These are phyloP conservation scores for Microplitis demolitor DNA, from an alignment of 1,140 invertebrate genomes.

Conservation along the genomic window DNA sequence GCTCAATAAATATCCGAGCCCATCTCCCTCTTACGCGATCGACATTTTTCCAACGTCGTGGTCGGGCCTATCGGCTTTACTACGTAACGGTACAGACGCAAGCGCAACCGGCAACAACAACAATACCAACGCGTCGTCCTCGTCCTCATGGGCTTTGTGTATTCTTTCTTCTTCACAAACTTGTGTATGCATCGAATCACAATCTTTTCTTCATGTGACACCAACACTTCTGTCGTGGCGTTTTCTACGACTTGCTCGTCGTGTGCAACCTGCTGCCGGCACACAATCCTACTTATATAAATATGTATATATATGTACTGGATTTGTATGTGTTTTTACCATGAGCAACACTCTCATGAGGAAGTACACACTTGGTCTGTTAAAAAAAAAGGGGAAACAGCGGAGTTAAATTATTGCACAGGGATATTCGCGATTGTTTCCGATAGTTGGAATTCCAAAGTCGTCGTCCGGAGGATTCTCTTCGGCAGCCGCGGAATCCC, in stretches of 20 bases:
- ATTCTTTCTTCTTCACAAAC: background rate
- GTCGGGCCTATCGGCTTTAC: background rate
- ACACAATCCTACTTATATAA: too few relatives aligned
- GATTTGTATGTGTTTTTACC: background rate
- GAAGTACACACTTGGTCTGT: background rate
- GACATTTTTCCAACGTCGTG: slow-evolving; percentile 4
- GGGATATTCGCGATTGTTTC: slow-evolving; percentile 51
- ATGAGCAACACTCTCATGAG: background rate
- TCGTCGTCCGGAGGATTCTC: slow-evolving; percentile 8
- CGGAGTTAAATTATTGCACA: slow-evolving; percentile 46
- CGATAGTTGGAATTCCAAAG: slow-evolving; percentile 51
- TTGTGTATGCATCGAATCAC: background rate
- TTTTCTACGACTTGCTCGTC: background rate
- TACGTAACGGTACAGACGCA: background rate
- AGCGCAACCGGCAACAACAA: background rate
- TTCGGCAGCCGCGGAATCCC: slow-evolving; percentile 41
- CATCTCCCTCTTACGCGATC: slow-evolving; percentile 9
- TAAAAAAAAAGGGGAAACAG: slow-evolving; percentile 15
- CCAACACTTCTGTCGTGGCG: background rate
- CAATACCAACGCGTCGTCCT: slow-evolving; percentile 10
- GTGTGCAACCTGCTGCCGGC: background rate
- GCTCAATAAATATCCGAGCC: slow-evolving; percentile 8
- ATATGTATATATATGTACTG: too few relatives aligned
- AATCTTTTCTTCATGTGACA: background rate
- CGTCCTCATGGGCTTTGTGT: background rate